Evolutionary conservation across 2,113 vertebrate species (phyloP).

Genomic region (Anoura caudifer): DNA sequence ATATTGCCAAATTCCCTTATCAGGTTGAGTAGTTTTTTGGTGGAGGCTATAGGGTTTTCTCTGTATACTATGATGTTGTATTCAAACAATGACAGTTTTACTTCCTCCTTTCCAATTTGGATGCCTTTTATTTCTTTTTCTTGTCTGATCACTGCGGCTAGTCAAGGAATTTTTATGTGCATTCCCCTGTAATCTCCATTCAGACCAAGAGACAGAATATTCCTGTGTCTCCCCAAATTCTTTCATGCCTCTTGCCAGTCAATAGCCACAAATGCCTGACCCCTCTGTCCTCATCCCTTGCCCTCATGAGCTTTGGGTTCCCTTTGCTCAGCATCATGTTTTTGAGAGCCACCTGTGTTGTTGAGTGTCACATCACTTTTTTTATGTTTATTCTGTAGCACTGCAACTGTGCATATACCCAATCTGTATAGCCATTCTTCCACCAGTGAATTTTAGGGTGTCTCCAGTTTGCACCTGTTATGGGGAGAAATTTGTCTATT

Average conservation of each 20-base stretch:
- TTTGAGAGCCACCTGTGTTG: background rate
- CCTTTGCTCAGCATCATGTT: background rate
- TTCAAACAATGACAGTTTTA: no score
- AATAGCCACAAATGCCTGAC: no score
- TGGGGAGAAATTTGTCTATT: no score
- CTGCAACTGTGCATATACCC: background rate
- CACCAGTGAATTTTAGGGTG: background rate
- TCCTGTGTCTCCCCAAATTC: background rate
- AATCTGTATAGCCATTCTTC: background rate
- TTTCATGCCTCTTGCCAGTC: background rate
- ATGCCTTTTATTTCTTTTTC: no score
- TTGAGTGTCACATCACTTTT: background rate
- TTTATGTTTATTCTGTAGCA: background rate
- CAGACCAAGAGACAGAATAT: background rate
- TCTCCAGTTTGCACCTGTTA: background rate
- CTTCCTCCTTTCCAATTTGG: no score
- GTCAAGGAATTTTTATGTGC: background rate
- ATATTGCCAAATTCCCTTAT: no score
- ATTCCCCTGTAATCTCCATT: background rate
- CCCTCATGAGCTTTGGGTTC: no score
- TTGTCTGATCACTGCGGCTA: no score
- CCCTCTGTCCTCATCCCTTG: background rate
- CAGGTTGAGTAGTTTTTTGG: no score
- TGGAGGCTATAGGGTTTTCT: no score
- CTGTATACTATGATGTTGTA: no score